These are phyloP conservation scores for Pyralis farinalis DNA, from an alignment of 2,888 invertebrate genomes.

Conservation along the genomic window DNA sequence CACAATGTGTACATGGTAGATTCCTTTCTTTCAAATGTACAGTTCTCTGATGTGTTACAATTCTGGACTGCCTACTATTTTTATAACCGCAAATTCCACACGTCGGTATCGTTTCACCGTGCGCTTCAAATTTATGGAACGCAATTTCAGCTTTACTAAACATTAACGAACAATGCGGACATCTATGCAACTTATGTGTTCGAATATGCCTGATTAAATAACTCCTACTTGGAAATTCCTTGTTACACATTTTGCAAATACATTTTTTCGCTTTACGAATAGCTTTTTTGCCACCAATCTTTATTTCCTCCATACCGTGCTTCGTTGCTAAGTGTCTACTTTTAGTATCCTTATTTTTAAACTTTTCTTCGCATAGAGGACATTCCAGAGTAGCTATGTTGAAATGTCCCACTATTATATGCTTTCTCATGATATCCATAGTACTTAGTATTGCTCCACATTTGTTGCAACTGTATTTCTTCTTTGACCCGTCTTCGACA, in stretches of 20 bases:
- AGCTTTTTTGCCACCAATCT: not conserved
- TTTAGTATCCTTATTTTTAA: constrained; percentile 2
- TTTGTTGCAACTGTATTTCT: constrained; percentile 8
- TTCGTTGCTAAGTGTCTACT: not conserved
- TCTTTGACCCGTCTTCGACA: not conserved
- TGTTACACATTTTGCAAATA: constrained; percentile 3
- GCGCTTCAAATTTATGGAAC: not conserved
- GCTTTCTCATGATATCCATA: not conserved
- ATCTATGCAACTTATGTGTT: not conserved
- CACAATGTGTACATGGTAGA: constrained; percentile 23
- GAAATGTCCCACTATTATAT: constrained; percentile 1
- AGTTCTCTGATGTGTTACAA: constrained; percentile 30
- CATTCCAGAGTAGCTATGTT: not conserved
- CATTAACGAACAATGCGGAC: not conserved
- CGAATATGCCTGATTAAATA: not conserved
- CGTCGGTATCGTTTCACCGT: not conserved
- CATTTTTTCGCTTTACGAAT: not conserved
- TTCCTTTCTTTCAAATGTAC: constrained; percentile 29
- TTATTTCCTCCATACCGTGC: constrained; percentile 5
- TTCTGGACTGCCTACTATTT: not conserved
- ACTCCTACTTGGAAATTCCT: not conserved
- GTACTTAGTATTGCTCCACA: constrained; percentile 2
- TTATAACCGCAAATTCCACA: constrained; percentile 11
- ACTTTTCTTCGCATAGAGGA: constrained; percentile 6
- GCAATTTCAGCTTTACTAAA: not conserved